Percentiles rank a stretch among this genome's conserved stretches.
These are phyloP conservation scores for Cephalopterus ornatus DNA, from an alignment of 2,113 vertebrate genomes.

Conservation along the genomic window DNA sequence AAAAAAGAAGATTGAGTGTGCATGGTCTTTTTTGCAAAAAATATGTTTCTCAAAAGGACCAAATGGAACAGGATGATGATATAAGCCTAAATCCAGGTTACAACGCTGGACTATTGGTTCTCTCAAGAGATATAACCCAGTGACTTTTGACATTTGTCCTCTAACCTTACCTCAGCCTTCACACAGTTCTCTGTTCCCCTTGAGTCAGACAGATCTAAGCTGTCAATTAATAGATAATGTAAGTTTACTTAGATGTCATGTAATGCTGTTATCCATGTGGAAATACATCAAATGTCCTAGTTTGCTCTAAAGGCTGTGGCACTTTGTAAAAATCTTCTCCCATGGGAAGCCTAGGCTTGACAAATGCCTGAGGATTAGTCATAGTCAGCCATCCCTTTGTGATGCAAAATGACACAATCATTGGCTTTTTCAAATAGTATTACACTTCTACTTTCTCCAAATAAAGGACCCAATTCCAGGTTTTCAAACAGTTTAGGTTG, in stretches of 20 bases:
- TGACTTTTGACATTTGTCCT: conserved; percentile 81
- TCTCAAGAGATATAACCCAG: conserved; percentile 69
- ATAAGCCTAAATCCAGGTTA: conserved; percentile 40
- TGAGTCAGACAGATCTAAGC: conserved; percentile 72
- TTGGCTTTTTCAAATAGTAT: conserved; percentile 72
- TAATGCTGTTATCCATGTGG: conserved; percentile 62
- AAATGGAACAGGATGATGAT: not conserved
- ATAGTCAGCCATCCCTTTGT: conserved; percentile 70
- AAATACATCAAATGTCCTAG: conserved; percentile 70
- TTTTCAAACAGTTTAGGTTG: conserved; percentile 11
- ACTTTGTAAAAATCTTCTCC: conserved; percentile 69
- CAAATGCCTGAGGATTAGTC: conserved; percentile 77
- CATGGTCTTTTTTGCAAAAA: not conserved
- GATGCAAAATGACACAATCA: conserved; percentile 78
- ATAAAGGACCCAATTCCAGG: not conserved
- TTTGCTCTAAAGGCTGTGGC: conserved; percentile 62
- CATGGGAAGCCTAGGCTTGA: conserved; percentile 52
- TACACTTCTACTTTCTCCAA: conserved; percentile 35
- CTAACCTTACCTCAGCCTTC: conserved; percentile 68
- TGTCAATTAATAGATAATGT: conserved; percentile 82
- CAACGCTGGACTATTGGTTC: conserved; percentile 66
- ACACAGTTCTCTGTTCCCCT: conserved; percentile 70
- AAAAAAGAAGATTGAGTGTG: not conserved
- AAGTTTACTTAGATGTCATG: conserved; percentile 71
- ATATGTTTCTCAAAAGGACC: not conserved